phyloP scores from a whole-genome alignment of 2,797 vertebrate species.

The Fundulus diaphanus region DNA sequence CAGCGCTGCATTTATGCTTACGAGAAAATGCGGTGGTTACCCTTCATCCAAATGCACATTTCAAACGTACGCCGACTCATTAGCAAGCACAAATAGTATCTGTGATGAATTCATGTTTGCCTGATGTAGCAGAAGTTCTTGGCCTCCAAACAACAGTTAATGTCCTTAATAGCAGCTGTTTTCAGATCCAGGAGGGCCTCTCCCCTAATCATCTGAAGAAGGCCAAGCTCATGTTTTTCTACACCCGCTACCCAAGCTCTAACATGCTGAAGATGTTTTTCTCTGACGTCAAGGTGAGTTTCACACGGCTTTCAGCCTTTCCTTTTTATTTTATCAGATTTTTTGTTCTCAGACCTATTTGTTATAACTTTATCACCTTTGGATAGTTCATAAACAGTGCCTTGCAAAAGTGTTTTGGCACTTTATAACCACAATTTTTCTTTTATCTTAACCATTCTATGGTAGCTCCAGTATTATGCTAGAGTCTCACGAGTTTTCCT shows the following conservation, averaged over 20 bases:
- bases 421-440: neutral
- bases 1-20: slow-evolving; percentile 36
- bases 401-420: neutral
- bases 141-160: slow-evolving; percentile 18
- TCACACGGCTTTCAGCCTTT: neutral
- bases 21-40: slow-evolving; percentile 65
- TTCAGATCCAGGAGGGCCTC: slow-evolving; percentile 98
- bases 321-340: slow-evolving; percentile 2
- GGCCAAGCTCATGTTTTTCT: slow-evolving; percentile 99
- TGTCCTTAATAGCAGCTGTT: slow-evolving; percentile 88
- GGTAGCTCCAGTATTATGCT: neutral
- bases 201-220: slow-evolving; percentile 99
- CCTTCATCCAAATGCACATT: slow-evolving; percentile 37
- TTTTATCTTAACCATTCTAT: neutral
- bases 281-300: slow-evolving; percentile 97
- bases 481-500: neutral
- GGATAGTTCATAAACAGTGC: neutral
- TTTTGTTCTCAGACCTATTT: neutral
- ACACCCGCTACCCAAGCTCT: slow-evolving; percentile 97
- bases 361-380: slow-evolving; percentile 1
- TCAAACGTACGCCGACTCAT: slow-evolving; percentile 35
- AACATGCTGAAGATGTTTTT: slow-evolving; percentile 99
- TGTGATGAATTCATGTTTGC: slow-evolving; percentile 28
- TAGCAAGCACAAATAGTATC: slow-evolving; percentile 11
- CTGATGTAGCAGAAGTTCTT: slow-evolving; percentile 15